phyloP scores from a whole-genome alignment of 2,113 vertebrate species.

The Macrotus californicus region DNA sequence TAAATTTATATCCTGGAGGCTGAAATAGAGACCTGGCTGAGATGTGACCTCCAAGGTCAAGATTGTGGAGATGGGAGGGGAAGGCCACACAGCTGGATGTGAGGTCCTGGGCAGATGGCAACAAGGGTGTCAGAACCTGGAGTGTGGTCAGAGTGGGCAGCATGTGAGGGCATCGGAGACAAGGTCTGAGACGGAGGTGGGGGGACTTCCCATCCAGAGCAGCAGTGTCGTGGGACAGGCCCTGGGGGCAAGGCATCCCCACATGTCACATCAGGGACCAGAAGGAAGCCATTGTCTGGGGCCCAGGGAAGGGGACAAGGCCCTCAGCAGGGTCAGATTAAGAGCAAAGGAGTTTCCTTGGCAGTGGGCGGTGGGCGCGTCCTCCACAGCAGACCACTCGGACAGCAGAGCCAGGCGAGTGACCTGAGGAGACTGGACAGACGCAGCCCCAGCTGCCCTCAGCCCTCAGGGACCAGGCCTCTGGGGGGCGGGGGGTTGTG shows the following conservation, averaged over 20 bases:
- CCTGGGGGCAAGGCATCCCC: background rate
- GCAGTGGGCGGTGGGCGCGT: background rate
- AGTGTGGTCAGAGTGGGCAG: rapidly evolving
- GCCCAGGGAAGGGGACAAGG: background rate
- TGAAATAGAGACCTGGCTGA: background rate
- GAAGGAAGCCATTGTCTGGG: background rate
- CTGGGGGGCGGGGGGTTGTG: too few relatives aligned
- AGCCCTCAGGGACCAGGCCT: background rate
- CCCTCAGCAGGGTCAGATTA: background rate
- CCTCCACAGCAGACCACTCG: background rate
- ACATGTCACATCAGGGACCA: background rate
- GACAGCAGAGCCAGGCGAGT: background rate
- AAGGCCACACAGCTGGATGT: background rate
- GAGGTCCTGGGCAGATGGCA: background rate
- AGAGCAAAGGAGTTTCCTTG: background rate
- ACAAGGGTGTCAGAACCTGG: background rate
- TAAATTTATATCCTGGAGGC: background rate
- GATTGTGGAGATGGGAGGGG: background rate
- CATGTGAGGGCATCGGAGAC: background rate
- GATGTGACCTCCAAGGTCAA: background rate
- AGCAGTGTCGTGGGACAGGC: background rate
- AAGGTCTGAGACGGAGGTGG: background rate
- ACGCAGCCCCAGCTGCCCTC: rapidly evolving
- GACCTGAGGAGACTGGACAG: background rate
- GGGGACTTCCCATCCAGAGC: background rate